Evolutionary conservation across 2,113 vertebrate genomes (phyloP).

Genomic region (Tetraodon nigroviridis): DNA sequence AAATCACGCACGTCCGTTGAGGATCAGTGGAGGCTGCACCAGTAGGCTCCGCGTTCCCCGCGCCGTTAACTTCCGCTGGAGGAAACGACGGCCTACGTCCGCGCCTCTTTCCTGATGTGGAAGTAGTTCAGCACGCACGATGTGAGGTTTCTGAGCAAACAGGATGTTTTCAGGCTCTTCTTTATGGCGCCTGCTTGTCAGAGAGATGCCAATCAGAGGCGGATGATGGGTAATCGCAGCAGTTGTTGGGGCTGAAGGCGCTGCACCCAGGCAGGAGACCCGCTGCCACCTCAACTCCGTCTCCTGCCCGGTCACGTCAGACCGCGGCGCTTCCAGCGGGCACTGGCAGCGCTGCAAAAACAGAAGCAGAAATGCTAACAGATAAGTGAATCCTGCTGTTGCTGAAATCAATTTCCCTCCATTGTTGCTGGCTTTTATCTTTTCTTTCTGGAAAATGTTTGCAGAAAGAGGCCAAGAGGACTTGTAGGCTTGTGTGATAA

Average conservation of each 20-base stretch:
- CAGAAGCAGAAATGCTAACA: slow-evolving; percentile 1
- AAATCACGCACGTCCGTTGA: too few species aligned
- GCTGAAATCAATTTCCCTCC: neutral
- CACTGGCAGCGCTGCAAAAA: too few species aligned
- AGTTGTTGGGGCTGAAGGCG: neutral
- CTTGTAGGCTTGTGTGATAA: slow-evolving; percentile 2
- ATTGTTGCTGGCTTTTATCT: neutral
- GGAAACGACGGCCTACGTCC: too few species aligned
- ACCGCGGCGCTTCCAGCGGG: too few species aligned
- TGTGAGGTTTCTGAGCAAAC: neutral
- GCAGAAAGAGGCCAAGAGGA: slow-evolving; percentile 7
- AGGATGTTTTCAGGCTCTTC: neutral
- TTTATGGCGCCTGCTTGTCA: neutral
- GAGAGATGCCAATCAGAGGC: neutral
- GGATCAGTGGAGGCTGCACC: too few species aligned
- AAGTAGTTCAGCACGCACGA: too few species aligned
- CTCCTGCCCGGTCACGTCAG: neutral
- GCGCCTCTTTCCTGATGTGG: too few species aligned
- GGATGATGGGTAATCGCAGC: slow-evolving; percentile 9
- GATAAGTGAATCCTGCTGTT: slow-evolving; percentile 1
- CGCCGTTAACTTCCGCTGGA: too few species aligned
- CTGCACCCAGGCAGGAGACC: slow-evolving; percentile 8
- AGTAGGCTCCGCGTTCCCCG: too few species aligned
- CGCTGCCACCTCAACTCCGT: slow-evolving; percentile 16
- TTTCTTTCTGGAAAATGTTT: slow-evolving; percentile 7